phyloP scores from a whole-genome alignment of 2,113 vertebrate species.

The Mirza zaza region DNA sequence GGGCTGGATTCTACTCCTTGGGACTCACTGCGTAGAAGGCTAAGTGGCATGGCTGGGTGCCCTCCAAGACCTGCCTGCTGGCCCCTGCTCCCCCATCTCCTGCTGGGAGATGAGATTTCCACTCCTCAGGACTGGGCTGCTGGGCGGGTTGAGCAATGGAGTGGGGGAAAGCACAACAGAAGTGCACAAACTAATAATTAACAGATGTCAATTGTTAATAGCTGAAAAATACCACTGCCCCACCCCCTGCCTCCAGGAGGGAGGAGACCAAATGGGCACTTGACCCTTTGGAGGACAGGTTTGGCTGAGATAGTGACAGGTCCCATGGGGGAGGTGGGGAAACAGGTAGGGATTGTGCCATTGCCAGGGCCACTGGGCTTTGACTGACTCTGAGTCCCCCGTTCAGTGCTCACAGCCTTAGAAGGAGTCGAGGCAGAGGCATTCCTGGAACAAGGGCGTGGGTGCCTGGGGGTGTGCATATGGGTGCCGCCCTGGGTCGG shows the following conservation, averaged over 20 bases:
- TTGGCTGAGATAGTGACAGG: neutral
- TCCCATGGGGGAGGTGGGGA: rapidly evolving
- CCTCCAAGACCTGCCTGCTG: too few relatives aligned
- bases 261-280: neutral
- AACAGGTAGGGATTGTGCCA: rapidly evolving
- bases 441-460: neutral
- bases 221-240: conserved; percentile 7
- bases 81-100: neutral
- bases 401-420: neutral
- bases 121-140: neutral
- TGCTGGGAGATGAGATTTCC: neutral
- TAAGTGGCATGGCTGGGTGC: neutral
- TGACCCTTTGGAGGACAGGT: neutral
- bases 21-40: neutral
- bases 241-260: neutral
- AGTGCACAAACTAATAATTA: conserved; percentile 56
- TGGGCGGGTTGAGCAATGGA: conserved; percentile 31
- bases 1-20: neutral
- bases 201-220: conserved; percentile 56
- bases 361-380: neutral
- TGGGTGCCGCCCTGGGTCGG: neutral
- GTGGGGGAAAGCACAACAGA: conserved; percentile 15
- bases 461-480: neutral
- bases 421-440: neutral
- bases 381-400: neutral